Evolutionary conservation across 2,888 invertebrate genomes (phyloP).

Genomic region (Spodoptera picta): DNA sequence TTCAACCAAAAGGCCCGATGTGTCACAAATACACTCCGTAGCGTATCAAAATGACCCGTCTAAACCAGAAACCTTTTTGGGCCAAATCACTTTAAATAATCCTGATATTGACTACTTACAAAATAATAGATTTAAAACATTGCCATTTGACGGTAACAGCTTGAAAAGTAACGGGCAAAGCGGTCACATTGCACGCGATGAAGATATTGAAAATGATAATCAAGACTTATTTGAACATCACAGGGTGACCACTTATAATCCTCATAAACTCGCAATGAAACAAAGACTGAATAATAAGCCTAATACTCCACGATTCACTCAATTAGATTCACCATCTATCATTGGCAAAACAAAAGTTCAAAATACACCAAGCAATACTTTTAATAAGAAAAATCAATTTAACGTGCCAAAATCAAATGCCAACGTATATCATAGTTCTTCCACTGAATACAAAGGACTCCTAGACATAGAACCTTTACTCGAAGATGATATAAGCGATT

Average conservation of each 20-base stretch:
- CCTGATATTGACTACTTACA: conserved; percentile 86
- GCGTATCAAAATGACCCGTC: conserved; percentile 89
- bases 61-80: conserved; percentile 90
- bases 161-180: conserved; percentile 82
- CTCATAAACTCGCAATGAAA: conserved; percentile 76
- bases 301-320: conserved; percentile 69
- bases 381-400: conserved; percentile 60
- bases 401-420: conserved; percentile 65
- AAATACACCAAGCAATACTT: conserved; percentile 63
- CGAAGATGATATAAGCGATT: conserved; percentile 88
- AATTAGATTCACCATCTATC: conserved; percentile 65
- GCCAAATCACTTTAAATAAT: conserved; percentile 90
- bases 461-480: conserved; percentile 88
- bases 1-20: conserved; percentile 88
- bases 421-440: conserved; percentile 69
- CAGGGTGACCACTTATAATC: conserved; percentile 85
- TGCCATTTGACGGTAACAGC: conserved; percentile 85
- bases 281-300: conserved; percentile 80
- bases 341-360: conserved; percentile 61
- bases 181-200: conserved; percentile 79
- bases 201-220: conserved; percentile 79
- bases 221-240: conserved; percentile 82
- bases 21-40: conserved; percentile 87
- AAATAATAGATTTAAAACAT: conserved; percentile 82
- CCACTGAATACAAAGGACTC: conserved; percentile 85